Conservation (phyloP, 2,113 vertebrate genomes). For the Mormyrus lacerda region DNA sequence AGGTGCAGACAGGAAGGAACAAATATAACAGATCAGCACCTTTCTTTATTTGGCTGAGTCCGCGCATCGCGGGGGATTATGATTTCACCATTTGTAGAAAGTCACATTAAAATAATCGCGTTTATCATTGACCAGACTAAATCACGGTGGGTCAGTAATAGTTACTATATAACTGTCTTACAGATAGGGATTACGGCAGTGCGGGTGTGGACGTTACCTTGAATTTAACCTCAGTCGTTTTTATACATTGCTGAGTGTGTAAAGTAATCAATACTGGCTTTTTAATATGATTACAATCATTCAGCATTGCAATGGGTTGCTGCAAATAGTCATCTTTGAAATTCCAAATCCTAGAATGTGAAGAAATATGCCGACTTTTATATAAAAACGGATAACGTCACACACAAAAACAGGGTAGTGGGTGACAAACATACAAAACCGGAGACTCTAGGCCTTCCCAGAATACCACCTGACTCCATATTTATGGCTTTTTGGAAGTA, state of each 20-base stretch:
- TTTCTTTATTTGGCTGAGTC: not conserved
- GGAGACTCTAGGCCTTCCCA: not conserved
- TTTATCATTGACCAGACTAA: not conserved
- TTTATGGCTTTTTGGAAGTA: not conserved
- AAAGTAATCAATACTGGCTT: conserved; percentile 9
- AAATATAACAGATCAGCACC: not conserved
- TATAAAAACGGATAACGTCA: not conserved
- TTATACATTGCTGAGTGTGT: not conserved
- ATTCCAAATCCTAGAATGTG: not conserved
- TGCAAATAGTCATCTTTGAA: not conserved
- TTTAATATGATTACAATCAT: not conserved
- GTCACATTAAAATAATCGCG: not conserved
- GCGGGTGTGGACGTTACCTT: not conserved
- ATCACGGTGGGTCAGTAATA: not conserved
- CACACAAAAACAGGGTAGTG: not conserved
- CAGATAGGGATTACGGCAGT: not conserved
- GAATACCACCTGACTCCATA: not conserved
- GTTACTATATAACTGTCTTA: not conserved
- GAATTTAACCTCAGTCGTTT: not conserved
- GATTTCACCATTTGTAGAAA: not conserved
- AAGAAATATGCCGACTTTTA: not conserved
- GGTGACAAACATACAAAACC: not conserved
- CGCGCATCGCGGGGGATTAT: not conserved
- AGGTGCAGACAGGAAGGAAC: not conserved
- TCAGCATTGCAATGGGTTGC: not conserved